Evolutionary conservation across 37 sponge, comb jelly and placozoan genomes (phyloP).

Genomic region (Aplysina aerophoba): DNA sequence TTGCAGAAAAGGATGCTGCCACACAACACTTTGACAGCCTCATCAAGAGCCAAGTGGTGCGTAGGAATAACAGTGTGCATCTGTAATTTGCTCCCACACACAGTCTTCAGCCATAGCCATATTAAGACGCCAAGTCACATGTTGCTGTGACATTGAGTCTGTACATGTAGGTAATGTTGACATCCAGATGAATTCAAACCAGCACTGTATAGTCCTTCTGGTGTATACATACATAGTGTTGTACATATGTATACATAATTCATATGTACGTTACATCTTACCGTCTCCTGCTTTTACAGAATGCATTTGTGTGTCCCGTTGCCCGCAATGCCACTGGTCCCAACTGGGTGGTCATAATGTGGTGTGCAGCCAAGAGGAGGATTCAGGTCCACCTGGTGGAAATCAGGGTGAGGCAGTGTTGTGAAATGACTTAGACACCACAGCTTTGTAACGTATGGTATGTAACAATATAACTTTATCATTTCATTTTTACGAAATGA

Average conservation of each 20-base stretch:
- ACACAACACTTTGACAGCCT: slow-evolving; percentile 9
- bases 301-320: slow-evolving; percentile 27
- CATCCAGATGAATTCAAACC: background rate
- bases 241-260: background rate
- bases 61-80: background rate
- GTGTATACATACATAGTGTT: background rate
- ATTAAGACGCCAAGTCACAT: too few species aligned
- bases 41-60: slow-evolving; percentile 25
- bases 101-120: too few species aligned
- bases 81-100: background rate
- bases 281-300: background rate
- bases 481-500: too few species aligned
- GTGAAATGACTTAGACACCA: too few species aligned
- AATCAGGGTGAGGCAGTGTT: slow-evolving; percentile 25
- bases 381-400: slow-evolving; percentile 16
- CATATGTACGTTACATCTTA: too few species aligned
- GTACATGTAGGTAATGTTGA: too few species aligned
- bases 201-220: background rate
- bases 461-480: too few species aligned
- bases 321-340: slow-evolving; percentile 6
- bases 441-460: too few species aligned
- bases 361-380: background rate
- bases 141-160: too few species aligned
- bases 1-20: slow-evolving; percentile 12
- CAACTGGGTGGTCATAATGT: slow-evolving; percentile 22